phyloP scores from a whole-genome alignment of 2,888 invertebrate species.

The Nephrotoma guestfalica region DNA sequence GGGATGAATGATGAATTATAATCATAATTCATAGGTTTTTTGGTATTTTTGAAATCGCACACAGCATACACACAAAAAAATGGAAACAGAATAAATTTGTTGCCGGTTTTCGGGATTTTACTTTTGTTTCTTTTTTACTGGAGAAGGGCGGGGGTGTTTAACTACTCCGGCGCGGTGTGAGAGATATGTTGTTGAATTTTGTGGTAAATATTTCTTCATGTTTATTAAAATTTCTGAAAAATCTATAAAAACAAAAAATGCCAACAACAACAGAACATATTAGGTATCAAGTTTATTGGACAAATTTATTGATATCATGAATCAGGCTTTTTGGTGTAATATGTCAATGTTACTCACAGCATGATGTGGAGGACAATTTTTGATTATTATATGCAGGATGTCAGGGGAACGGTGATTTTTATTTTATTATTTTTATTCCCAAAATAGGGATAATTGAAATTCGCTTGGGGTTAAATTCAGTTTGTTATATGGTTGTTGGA shows the following conservation, averaged over 20 bases:
- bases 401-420: neutral
- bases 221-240: neutral
- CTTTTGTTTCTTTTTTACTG: neutral
- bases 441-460: neutral
- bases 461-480: neutral
- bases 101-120: neutral
- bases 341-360: neutral
- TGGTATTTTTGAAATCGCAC: neutral
- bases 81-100: neutral
- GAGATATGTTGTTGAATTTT: neutral
- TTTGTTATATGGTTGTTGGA: neutral
- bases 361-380: neutral
- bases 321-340: neutral
- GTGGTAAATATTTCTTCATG: neutral
- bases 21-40: neutral
- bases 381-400: neutral
- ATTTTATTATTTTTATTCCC: neutral
- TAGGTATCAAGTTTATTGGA: neutral
- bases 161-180: neutral
- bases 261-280: neutral
- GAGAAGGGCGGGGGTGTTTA: too few relatives aligned
- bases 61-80: neutral
- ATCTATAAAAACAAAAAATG: neutral
- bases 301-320: neutral
- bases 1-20: conserved; percentile 4